These are phyloP conservation scores for Suncus etruscus DNA, from an alignment of 2,113 vertebrate genomes.

Conservation along the genomic window DNA sequence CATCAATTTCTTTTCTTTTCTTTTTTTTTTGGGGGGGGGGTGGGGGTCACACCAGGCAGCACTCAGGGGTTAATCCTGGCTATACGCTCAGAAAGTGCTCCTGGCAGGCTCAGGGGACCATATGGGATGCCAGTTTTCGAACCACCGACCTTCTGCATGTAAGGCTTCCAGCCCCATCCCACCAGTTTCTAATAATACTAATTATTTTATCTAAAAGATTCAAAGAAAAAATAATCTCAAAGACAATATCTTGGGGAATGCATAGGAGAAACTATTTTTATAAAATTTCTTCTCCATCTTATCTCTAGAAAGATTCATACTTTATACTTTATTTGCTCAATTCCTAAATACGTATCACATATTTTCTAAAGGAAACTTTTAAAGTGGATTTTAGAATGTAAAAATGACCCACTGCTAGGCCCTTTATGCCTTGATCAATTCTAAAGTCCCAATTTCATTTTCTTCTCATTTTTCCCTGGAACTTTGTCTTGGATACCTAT, in stretches of 20 bases:
- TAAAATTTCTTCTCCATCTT: background rate
- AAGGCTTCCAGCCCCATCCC: too few species aligned
- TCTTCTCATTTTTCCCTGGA: slow-evolving; percentile 17
- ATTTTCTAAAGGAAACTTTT: background rate
- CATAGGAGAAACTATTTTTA: background rate
- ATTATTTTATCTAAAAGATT: background rate
- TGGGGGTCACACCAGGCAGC: too few species aligned
- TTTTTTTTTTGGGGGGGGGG: too few species aligned
- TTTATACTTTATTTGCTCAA: background rate
- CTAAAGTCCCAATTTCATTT: background rate
- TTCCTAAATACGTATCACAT: too few species aligned
- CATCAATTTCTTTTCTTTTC: too few species aligned
- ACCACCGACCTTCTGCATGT: too few species aligned
- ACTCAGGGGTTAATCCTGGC: too few species aligned
- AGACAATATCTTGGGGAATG: background rate
- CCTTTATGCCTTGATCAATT: slow-evolving; percentile 39
- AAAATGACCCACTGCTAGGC: background rate
- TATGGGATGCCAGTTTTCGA: too few species aligned
- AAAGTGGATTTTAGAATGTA: background rate
- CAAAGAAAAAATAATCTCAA: slow-evolving; percentile 31
- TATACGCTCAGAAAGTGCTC: too few species aligned
- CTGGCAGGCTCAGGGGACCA: too few species aligned
- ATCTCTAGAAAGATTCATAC: background rate
- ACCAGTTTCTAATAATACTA: too few species aligned
- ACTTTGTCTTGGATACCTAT: background rate